A percentile compares a stretch with the other conserved stretches of the same genome.
These are phyloP conservation scores for Cercopithecus mona DNA, from an alignment of 2,113 vertebrate species.

Conservation along the genomic window DNA sequence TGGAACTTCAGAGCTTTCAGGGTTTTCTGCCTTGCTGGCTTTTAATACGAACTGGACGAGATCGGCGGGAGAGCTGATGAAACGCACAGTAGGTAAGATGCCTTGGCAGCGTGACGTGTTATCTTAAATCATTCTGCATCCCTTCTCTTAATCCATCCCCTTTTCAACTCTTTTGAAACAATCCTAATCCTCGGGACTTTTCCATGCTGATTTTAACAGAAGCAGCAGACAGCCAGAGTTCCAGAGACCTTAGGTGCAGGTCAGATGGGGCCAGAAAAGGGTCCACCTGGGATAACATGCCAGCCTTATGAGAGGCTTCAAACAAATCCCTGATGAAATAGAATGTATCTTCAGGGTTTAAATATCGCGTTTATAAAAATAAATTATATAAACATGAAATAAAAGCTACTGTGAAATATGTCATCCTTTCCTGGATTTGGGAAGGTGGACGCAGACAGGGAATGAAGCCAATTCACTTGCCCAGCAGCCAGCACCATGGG, in stretches of 20 bases:
- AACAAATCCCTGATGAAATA: neutral
- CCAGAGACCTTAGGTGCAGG: no score
- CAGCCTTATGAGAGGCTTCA: neutral
- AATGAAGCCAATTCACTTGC: neutral
- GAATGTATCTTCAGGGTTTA: neutral
- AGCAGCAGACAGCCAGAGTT: neutral
- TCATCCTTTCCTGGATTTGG: neutral
- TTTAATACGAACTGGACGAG: neutral
- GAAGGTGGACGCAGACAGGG: neutral
- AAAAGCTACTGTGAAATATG: neutral
- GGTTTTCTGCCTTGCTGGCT: neutral
- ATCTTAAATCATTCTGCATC: neutral
- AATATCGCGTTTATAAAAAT: neutral
- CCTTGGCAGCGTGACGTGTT: neutral
- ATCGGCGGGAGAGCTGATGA: accelerated
- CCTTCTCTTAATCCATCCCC: neutral
- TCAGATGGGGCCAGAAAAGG: neutral
- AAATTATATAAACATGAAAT: neutral
- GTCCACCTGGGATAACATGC: neutral
- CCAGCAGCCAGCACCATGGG: neutral
- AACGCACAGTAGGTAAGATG: accelerated
- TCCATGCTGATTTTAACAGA: neutral
- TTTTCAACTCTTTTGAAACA: neutral
- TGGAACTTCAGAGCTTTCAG: neutral
- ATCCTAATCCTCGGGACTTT: neutral